Evolutionary conservation across 1,140 invertebrate species (phyloP).

Genomic region (Drosophila asahinai): DNA sequence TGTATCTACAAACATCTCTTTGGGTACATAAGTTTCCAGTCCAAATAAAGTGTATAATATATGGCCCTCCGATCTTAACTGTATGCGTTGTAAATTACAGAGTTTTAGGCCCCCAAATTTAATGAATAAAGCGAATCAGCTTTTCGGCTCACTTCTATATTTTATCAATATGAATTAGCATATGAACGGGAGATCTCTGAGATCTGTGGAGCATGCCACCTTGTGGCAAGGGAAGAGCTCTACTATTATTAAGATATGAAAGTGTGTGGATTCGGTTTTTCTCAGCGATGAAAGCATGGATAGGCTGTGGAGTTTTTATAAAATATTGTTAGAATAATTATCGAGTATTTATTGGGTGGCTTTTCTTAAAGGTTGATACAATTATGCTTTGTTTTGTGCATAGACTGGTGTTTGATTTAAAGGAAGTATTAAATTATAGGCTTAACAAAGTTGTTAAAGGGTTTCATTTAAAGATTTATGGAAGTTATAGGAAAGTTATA

Average conservation of each 20-base stretch:
- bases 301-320: conserved; percentile 19
- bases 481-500: too few relatives aligned
- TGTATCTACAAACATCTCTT: conserved; percentile 15
- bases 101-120: conserved; percentile 45
- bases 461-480: too few relatives aligned
- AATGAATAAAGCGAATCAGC: conserved; percentile 55
- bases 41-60: conserved; percentile 72
- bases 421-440: background rate
- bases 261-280: conserved; percentile 5
- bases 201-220: conserved; percentile 58
- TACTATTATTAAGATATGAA: conserved; percentile 18
- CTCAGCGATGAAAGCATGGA: conserved; percentile 18
- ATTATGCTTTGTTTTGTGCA: background rate
- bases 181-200: conserved; percentile 64
- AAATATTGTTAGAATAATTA: conserved; percentile 17
- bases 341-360: background rate
- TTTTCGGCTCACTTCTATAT: conserved; percentile 33
- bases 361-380: conserved; percentile 1
- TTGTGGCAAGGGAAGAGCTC: conserved; percentile 8
- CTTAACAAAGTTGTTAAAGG: background rate
- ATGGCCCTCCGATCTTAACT: conserved; percentile 65
- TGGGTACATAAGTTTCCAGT: conserved; percentile 49
- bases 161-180: conserved; percentile 69
- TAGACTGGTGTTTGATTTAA: background rate
- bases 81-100: conserved; percentile 77